These are phyloP conservation scores for Drosophila kurseongensis DNA, from an alignment of 1,140 invertebrate species.

Conservation along the genomic window DNA sequence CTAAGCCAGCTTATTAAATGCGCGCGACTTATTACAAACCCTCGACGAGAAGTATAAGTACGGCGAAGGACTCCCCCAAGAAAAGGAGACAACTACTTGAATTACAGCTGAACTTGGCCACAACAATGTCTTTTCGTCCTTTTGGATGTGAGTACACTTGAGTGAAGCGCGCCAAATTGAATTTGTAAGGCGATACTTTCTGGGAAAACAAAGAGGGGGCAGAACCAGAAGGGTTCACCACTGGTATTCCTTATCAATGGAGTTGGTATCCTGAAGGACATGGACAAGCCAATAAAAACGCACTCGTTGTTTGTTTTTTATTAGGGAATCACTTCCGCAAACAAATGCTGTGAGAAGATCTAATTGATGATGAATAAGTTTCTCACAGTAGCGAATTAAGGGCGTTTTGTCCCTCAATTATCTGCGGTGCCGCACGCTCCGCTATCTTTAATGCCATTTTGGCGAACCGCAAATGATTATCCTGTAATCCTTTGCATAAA, in stretches of 20 bases:
- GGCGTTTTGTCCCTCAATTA: constrained; percentile 48
- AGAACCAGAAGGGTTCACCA: constrained; percentile 26
- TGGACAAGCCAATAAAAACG: constrained; percentile 60
- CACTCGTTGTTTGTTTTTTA: constrained; percentile 57
- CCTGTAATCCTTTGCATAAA: constrained; percentile 82
- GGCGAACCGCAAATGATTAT: constrained; percentile 77
- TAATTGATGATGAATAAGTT: constrained; percentile 21
- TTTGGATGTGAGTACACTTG: constrained; percentile 68
- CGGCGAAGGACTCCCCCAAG: constrained; percentile 34
- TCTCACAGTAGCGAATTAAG: constrained; percentile 46
- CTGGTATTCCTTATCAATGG: constrained; percentile 42
- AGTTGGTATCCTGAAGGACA: constrained; percentile 15
- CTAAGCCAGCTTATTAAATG: constrained; percentile 78
- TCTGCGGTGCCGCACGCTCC: constrained; percentile 50
- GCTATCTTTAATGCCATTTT: constrained; percentile 54
- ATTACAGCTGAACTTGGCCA: constrained; percentile 70
- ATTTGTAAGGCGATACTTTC: constrained; percentile 77
- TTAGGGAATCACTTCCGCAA: constrained; percentile 69
- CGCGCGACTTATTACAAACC: constrained; percentile 57
- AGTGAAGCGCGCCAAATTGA: constrained; percentile 81
- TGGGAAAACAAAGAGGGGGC: constrained; percentile 7
- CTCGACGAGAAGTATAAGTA: constrained; percentile 6
- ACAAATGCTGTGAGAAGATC: constrained; percentile 47
- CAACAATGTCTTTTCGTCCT: constrained; percentile 56
- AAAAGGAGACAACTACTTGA: constrained; percentile 66